A percentile compares a stretch with the other conserved stretches of the same genome.
Conservation (phyloP, 2,113 vertebrate genomes). For the Odontesthes bonariensis region DNA sequence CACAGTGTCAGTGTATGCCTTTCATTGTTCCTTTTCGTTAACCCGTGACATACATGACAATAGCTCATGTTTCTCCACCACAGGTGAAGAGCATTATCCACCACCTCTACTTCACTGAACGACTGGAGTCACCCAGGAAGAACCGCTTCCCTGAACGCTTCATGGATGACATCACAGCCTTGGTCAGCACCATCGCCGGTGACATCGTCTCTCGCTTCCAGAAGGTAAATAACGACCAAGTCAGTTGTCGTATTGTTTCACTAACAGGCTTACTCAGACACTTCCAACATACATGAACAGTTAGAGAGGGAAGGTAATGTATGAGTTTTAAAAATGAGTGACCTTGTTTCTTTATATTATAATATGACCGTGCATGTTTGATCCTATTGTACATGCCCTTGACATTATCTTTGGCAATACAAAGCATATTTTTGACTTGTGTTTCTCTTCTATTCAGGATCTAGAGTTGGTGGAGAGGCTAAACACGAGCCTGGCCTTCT, state of each 20-base stretch:
- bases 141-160: conserved; percentile 98
- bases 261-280: background rate
- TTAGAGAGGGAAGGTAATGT: background rate
- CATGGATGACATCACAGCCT: conserved; percentile 96
- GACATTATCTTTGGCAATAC: background rate
- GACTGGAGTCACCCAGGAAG: conserved; percentile 93
- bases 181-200: conserved; percentile 96
- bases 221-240: conserved; percentile 86
- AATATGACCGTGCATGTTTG: background rate
- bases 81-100: conserved; percentile 99
- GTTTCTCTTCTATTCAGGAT: conserved; percentile 83
- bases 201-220: conserved; percentile 97
- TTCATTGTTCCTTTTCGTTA: background rate
- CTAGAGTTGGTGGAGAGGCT: conserved; percentile 97
- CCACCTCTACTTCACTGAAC: conserved; percentile 96
- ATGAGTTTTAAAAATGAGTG: background rate
- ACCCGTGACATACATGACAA: background rate
- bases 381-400: background rate
- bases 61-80: conserved; percentile 1
- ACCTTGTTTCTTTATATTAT: background rate
- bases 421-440: background rate
- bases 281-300: background rate
- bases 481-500: conserved; percentile 96
- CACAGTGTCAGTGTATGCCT: background rate
- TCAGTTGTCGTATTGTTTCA: background rate